A percentile compares a stretch with the other conserved stretches of the same genome.
Conservation (phyloP, 2,113 vertebrate genomes). For the Sterrhoptilus dennistouni region DNA sequence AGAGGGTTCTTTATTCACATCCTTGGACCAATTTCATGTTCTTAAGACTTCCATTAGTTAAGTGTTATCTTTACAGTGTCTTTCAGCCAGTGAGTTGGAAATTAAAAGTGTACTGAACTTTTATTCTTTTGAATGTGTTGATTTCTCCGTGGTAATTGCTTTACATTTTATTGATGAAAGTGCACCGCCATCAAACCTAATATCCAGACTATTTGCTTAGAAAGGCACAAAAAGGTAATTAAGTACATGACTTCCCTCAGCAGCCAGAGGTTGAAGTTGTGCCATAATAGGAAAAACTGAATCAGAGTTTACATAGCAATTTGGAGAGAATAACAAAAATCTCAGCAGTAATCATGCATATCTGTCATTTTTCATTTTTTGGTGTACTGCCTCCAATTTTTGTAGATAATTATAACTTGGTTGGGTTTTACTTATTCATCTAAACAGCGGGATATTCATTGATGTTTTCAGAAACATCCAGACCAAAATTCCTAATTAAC, state of each 20-base stretch:
- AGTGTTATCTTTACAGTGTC: neutral
- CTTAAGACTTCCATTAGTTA: neutral
- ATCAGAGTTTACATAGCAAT: conserved; percentile 22
- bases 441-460: conserved; percentile 9
- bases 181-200: neutral
- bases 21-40: neutral
- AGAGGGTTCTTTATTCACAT: neutral
- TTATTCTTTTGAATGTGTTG: neutral
- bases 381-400: neutral
- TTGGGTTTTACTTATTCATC: conserved; percentile 33
- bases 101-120: neutral
- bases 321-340: conserved; percentile 29
- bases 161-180: neutral
- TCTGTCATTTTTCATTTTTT: conserved; percentile 60
- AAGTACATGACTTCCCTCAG: neutral
- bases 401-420: conserved; percentile 26
- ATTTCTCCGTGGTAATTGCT: neutral
- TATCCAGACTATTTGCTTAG: neutral
- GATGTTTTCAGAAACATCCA: neutral
- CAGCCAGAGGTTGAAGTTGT: neutral
- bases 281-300: conserved; percentile 34
- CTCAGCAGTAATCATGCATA: neutral
- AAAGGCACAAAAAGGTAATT: conserved; percentile 8
- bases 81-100: conserved; percentile 13
- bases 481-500: conserved; percentile 20